phyloP scores from a whole-genome alignment of 2,113 vertebrate genomes.

The Scomber japonicus region DNA sequence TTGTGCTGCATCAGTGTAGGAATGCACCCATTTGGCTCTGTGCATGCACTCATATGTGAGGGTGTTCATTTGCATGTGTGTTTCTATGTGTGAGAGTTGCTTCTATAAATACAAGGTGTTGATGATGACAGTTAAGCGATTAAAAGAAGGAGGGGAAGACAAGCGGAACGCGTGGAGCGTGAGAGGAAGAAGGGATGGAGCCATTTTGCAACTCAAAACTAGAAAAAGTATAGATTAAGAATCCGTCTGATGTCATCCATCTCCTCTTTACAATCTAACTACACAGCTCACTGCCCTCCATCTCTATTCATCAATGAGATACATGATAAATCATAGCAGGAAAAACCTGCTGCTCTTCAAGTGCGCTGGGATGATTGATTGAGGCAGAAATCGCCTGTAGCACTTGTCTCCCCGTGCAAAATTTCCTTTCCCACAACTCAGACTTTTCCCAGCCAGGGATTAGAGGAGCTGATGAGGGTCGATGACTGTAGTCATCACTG shows the following conservation, averaged over 20 bases:
- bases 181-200: slow-evolving; percentile 38
- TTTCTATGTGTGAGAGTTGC: slow-evolving; percentile 63
- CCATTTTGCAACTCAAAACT: slow-evolving; percentile 32
- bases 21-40: slow-evolving; percentile 6
- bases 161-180: slow-evolving; percentile 16
- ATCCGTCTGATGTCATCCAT: slow-evolving; percentile 57
- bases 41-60: slow-evolving; percentile 21
- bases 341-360: slow-evolving; percentile 50
- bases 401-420: slow-evolving; percentile 42
- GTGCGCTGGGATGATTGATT: slow-evolving; percentile 59
- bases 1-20: slow-evolving; percentile 19
- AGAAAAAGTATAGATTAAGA: slow-evolving; percentile 49
- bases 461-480: slow-evolving; percentile 57
- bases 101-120: slow-evolving; percentile 83
- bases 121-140: slow-evolving; percentile 64
- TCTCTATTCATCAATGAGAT: slow-evolving; percentile 63
- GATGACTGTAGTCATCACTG: slow-evolving; percentile 49
- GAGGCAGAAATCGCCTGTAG: slow-evolving; percentile 40
- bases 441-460: slow-evolving; percentile 59
- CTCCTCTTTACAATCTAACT: slow-evolving; percentile 57
- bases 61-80: slow-evolving; percentile 62
- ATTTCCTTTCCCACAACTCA: slow-evolving; percentile 45
- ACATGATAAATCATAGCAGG: slow-evolving; percentile 55
- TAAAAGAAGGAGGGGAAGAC: slow-evolving; percentile 48
- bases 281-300: slow-evolving; percentile 46